phyloP scores from a whole-genome alignment of 1,140 invertebrate genomes.

The Formica selysi region DNA sequence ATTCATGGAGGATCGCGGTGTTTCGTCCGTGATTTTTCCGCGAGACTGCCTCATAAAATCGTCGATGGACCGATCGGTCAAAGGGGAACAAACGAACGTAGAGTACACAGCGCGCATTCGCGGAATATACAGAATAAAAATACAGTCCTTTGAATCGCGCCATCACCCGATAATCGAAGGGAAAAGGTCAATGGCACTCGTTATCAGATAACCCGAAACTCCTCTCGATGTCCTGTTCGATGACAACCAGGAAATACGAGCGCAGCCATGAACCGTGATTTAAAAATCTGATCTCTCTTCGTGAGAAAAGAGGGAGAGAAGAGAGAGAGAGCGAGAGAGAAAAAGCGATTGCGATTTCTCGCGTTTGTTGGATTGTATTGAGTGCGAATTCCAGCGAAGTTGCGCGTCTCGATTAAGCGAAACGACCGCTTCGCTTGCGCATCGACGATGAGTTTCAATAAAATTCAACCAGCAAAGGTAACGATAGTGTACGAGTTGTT shows the following conservation, averaged over 20 bases:
- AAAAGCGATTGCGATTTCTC: background rate
- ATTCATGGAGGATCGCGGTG: background rate
- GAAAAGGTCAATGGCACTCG: slow-evolving; percentile 65
- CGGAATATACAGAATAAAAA: slow-evolving; percentile 64
- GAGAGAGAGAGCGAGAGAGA: background rate
- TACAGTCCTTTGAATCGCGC: slow-evolving; percentile 68
- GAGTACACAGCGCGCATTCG: slow-evolving; percentile 52
- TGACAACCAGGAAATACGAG: slow-evolving; percentile 50
- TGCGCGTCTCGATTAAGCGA: slow-evolving; percentile 34
- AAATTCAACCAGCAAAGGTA: slow-evolving; percentile 29
- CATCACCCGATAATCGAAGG: slow-evolving; percentile 64
- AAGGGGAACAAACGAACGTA: slow-evolving; percentile 48
- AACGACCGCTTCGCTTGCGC: slow-evolving; percentile 17
- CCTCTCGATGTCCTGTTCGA: slow-evolving; percentile 56
- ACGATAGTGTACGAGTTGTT: slow-evolving; percentile 34
- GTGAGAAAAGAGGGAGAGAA: background rate
- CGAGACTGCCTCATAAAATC: slow-evolving; percentile 62
- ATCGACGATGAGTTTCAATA: slow-evolving; percentile 20
- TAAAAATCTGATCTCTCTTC: slow-evolving; percentile 48
- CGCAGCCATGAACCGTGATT: slow-evolving; percentile 29
- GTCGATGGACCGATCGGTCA: slow-evolving; percentile 41
- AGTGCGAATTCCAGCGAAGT: slow-evolving; percentile 16
- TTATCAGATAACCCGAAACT: slow-evolving; percentile 68
- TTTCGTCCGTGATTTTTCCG: slow-evolving; percentile 54
- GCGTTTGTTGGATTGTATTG: slow-evolving; percentile 20